These are phyloP conservation scores for Drosophila punjabiensis DNA, from an alignment of 1,140 invertebrate species.

Conservation along the genomic window DNA sequence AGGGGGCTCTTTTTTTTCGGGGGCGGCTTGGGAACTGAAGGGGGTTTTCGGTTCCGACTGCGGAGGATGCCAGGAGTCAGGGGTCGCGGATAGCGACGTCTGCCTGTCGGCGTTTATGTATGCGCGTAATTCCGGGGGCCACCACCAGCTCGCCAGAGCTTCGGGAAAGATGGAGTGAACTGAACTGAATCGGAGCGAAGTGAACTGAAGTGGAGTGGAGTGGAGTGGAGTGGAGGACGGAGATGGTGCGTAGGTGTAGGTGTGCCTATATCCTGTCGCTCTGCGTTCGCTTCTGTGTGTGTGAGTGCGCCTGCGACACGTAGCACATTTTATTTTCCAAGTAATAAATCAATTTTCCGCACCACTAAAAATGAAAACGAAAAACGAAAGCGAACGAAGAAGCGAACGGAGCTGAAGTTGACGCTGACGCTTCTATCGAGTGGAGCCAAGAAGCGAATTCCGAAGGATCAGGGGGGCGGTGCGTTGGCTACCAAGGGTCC, in stretches of 20 bases:
- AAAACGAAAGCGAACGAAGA: conserved; percentile 62
- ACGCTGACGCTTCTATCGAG: conserved; percentile 75
- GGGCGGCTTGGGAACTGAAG: not conserved
- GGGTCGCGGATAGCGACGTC: conserved; percentile 45
- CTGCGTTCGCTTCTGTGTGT: conserved; percentile 6
- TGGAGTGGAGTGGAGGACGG: conserved; percentile 10
- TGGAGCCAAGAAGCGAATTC: conserved; percentile 55
- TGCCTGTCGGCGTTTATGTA: conserved; percentile 80
- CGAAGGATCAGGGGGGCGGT: conserved; percentile 7
- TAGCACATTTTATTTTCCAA: conserved; percentile 85
- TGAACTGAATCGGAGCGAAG: conserved; percentile 46
- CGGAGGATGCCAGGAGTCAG: conserved; percentile 14
- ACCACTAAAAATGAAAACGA: conserved; percentile 85
- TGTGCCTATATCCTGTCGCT: conserved; percentile 41
- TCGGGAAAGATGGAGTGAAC: conserved; percentile 52
- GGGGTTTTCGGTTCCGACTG: not conserved
- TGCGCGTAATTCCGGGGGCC: conserved; percentile 66
- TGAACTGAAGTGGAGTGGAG: conserved; percentile 15
- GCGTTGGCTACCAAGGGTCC: conserved; percentile 30
- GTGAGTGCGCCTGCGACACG: conserved; percentile 74
- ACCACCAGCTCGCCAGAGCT: conserved; percentile 26
- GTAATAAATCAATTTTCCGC: conserved; percentile 85
- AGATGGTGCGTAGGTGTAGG: conserved; percentile 47
- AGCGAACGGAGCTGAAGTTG: conserved; percentile 58
- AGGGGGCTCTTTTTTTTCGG: not conserved